Conservation (phyloP, 2,888 invertebrate species). For the Xestia c-nigrum region DNA sequence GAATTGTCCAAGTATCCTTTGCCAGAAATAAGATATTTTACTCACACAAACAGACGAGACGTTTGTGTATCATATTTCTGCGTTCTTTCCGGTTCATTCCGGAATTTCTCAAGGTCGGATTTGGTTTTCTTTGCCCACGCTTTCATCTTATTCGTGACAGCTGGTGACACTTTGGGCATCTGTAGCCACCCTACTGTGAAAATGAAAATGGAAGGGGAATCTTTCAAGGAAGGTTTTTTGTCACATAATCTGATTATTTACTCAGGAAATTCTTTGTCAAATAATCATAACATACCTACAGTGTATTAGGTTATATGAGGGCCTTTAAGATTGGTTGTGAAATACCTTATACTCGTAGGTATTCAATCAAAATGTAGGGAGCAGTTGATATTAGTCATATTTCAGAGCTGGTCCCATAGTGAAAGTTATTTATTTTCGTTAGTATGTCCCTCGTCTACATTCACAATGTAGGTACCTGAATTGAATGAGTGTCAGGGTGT, state of each 20-base stretch:
- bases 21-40: slow-evolving; percentile 39
- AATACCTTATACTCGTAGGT: background rate
- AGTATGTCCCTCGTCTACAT: background rate
- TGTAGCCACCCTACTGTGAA: slow-evolving; percentile 34
- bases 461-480: no score
- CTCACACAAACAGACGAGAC: slow-evolving; percentile 2
- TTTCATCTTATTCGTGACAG: slow-evolving; percentile 37
- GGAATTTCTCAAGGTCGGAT: slow-evolving; percentile 31
- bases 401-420: background rate
- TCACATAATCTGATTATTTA: background rate
- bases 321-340: no score
- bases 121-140: background rate
- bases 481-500: no score
- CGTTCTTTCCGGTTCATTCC: slow-evolving; percentile 12
- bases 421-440: background rate
- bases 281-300: background rate
- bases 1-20: slow-evolving; percentile 7
- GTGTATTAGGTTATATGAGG: background rate
- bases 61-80: slow-evolving; percentile 38
- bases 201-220: slow-evolving; percentile 18
- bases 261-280: background rate
- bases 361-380: background rate
- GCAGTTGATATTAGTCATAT: background rate
- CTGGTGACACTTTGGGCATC: slow-evolving; percentile 37
- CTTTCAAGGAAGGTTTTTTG: background rate